Evolutionary conservation across 2,888 invertebrate species (phyloP).

Genomic region (Idaea biselata): DNA sequence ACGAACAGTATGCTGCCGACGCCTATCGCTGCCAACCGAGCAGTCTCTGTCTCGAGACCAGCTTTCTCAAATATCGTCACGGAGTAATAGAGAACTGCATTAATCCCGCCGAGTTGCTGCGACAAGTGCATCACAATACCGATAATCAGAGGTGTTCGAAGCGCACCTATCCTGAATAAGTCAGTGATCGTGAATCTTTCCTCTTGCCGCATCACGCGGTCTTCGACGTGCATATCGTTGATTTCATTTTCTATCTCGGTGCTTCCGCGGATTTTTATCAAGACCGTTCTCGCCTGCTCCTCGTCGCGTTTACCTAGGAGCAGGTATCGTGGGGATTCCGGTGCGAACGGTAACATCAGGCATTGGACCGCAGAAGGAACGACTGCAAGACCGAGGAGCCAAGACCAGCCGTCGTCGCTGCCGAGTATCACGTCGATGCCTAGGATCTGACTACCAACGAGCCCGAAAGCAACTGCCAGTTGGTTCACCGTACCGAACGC

Average conservation of each 20-base stretch:
- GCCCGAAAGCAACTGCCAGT: conserved; percentile 70
- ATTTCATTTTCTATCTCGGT: conserved; percentile 70
- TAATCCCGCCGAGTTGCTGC: conserved; percentile 75
- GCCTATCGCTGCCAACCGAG: conserved; percentile 85
- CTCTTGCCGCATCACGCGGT: conserved; percentile 64
- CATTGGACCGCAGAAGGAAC: conserved; percentile 66
- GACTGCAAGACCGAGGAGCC: conserved; percentile 68
- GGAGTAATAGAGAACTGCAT: conserved; percentile 86
- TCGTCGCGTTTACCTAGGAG: conserved; percentile 64
- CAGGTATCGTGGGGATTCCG: conserved; percentile 72
- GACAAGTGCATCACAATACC: conserved; percentile 77
- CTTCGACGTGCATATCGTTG: conserved; percentile 73
- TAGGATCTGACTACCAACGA: conserved; percentile 67
- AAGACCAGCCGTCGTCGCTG: conserved; percentile 70
- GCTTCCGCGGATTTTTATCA: conserved; percentile 61
- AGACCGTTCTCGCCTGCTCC: conserved; percentile 56
- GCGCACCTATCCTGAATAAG: conserved; percentile 51
- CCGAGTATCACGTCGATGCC: conserved; percentile 73
- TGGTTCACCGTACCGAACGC: conserved; percentile 77
- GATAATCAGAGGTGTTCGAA: conserved; percentile 68
- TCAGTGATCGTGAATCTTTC: conserved; percentile 65
- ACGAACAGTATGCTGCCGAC: conserved; percentile 86
- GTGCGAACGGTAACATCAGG: conserved; percentile 63
- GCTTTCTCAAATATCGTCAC: conserved; percentile 83
- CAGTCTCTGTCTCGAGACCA: conserved; percentile 80